A percentile compares a stretch with the other conserved stretches of the same genome.
phyloP scores from a whole-genome alignment of 2,113 vertebrate genomes.

The Cyanistes caeruleus region DNA sequence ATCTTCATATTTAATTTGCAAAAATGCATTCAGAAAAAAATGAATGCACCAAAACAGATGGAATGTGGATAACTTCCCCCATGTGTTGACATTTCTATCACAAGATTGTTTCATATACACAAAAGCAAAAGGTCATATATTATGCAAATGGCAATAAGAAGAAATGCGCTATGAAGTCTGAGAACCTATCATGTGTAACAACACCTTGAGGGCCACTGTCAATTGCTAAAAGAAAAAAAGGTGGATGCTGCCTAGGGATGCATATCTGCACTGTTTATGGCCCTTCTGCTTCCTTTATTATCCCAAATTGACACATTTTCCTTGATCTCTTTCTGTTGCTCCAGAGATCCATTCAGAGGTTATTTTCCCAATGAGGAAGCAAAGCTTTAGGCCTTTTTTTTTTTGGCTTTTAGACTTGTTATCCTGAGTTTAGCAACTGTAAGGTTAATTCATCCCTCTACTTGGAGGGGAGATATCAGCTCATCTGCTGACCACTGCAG shows the following conservation, averaged over 20 bases:
- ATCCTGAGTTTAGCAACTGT: conserved; percentile 40
- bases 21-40: not conserved
- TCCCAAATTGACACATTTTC: conserved; percentile 50
- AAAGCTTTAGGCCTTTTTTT: conserved; percentile 14
- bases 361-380: conserved; percentile 61
- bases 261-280: conserved; percentile 65
- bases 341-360: conserved; percentile 53
- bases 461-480: conserved; percentile 45
- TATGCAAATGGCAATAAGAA: conserved; percentile 29
- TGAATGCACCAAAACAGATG: not conserved
- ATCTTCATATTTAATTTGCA: not conserved
- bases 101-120: not conserved
- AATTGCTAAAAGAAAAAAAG: conserved; percentile 51
- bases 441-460: conserved; percentile 28
- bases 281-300: conserved; percentile 67
- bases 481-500: conserved; percentile 25
- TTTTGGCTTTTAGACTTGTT: conserved; percentile 8
- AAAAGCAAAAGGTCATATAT: conserved; percentile 33
- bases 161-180: conserved; percentile 19
- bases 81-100: not conserved
- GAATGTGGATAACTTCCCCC: not conserved
- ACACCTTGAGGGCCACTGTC: conserved; percentile 28
- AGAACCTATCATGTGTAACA: conserved; percentile 1
- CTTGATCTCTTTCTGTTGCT: conserved; percentile 47
- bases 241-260: conserved; percentile 41